Percentiles rank a stretch among this genome's conserved stretches.
phyloP scores from a whole-genome alignment of 2,113 vertebrate species.

The Loxodonta africana region DNA sequence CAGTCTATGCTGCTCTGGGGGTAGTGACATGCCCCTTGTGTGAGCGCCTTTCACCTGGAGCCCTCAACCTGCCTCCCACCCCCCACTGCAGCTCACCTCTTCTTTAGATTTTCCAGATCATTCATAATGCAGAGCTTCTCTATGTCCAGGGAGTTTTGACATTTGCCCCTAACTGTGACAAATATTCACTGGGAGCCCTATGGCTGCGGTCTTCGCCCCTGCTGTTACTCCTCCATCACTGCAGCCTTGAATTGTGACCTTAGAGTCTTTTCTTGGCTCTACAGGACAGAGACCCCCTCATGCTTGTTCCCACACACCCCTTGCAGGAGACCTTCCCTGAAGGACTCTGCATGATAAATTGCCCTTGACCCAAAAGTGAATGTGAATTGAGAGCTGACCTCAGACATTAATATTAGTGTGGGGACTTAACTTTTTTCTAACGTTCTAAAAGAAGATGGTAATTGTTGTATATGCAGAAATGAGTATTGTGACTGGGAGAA shows the following conservation, averaged over 20 bases:
- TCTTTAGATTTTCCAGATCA: conserved; percentile 3
- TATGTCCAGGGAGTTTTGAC: not conserved
- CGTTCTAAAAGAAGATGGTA: not conserved
- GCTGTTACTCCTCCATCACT: not conserved
- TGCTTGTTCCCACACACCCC: not conserved
- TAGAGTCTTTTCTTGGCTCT: not conserved
- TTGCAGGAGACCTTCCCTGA: not conserved
- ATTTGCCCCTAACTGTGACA: not conserved
- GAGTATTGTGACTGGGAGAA: not conserved
- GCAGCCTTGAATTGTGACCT: not conserved
- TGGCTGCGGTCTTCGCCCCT: not conserved
- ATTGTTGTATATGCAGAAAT: not conserved
- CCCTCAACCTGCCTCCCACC: not conserved
- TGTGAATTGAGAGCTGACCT: not conserved
- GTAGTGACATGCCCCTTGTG: not conserved
- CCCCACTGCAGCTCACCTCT: not conserved
- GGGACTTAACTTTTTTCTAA: not conserved
- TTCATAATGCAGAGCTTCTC: not conserved
- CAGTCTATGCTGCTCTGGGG: not conserved
- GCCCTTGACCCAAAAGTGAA: not conserved
- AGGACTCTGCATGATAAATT: not conserved
- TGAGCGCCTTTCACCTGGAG: not conserved
- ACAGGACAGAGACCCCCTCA: not conserved
- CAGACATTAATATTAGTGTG: not conserved
- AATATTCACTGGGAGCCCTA: not conserved